Percentiles rank a stretch among this genome's conserved stretches.
Evolutionary conservation across 1,140 invertebrate species (phyloP).

Genomic region (Daktulosphaira vitifoliae): DNA sequence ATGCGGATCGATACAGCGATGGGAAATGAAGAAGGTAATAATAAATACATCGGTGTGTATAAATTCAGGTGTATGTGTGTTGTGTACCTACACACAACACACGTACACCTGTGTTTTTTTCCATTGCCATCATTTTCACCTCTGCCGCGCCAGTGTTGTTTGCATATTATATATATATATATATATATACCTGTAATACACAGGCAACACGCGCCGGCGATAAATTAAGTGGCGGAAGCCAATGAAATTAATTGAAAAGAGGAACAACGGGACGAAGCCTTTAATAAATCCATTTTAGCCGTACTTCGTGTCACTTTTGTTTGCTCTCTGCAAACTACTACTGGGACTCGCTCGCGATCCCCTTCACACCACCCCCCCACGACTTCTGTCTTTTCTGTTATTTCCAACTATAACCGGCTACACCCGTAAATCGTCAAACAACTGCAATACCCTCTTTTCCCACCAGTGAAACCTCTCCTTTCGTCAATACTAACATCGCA

Average conservation of each 20-base stretch:
- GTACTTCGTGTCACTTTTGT: slow-evolving; percentile 27
- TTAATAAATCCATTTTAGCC: slow-evolving; percentile 22
- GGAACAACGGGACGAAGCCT: slow-evolving; percentile 30
- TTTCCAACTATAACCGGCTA: neutral
- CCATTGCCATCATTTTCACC: neutral
- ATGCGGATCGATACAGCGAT: slow-evolving; percentile 1
- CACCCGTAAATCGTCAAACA: neutral
- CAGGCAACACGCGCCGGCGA: neutral
- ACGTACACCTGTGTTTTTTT: neutral
- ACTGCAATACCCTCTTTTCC: too few relatives aligned
- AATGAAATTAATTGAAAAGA: slow-evolving; percentile 31
- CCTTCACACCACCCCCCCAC: neutral
- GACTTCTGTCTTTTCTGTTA: neutral
- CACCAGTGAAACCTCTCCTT: too few relatives aligned
- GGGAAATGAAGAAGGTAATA: neutral
- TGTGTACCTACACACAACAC: too few relatives aligned
- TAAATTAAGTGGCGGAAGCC: slow-evolving; percentile 32
- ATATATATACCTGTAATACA: neutral
- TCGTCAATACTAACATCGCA: too few relatives aligned
- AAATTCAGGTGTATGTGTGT: neutral
- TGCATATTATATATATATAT: neutral
- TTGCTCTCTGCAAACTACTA: slow-evolving; percentile 16
- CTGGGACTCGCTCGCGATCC: neutral
- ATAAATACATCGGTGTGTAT: neutral
- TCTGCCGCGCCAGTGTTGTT: neutral